A percentile compares a stretch with the other conserved stretches of the same genome.
Evolutionary conservation across 2,888 invertebrate genomes (phyloP).

Genomic region (Xestia sexstrigata): DNA sequence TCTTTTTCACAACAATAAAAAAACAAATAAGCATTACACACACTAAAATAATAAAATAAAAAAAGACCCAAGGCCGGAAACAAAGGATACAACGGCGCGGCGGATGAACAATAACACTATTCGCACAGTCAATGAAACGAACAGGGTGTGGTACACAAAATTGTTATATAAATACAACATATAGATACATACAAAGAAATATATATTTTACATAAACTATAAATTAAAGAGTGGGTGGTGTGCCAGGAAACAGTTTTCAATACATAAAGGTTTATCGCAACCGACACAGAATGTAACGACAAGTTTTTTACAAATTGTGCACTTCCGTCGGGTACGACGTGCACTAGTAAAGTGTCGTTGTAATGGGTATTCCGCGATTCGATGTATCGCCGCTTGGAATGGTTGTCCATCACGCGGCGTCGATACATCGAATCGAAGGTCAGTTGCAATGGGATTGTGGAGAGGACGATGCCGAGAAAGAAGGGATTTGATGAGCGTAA

Average conservation of each 20-base stretch:
- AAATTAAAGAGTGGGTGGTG: not conserved
- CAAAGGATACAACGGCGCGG: not conserved
- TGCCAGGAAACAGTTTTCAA: not conserved
- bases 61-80: not conserved
- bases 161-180: not conserved
- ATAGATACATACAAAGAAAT: slow-evolving; percentile 3
- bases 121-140: slow-evolving; percentile 3
- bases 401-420: too few relatives aligned
- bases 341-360: too few relatives aligned
- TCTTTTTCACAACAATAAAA: not conserved
- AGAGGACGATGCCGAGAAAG: not conserved
- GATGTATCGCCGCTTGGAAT: not conserved
- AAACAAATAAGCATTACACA: not conserved
- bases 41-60: not conserved
- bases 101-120: not conserved
- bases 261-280: not conserved
- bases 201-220: not conserved
- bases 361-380: not conserved
- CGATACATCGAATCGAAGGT: too few relatives aligned
- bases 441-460: not conserved
- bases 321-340: too few relatives aligned
- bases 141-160: not conserved
- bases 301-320: too few relatives aligned
- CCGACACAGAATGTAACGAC: not conserved
- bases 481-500: not conserved